Evolutionary conservation across 2,888 invertebrate genomes (phyloP).

Genomic region (Lathronympha strigana): DNA sequence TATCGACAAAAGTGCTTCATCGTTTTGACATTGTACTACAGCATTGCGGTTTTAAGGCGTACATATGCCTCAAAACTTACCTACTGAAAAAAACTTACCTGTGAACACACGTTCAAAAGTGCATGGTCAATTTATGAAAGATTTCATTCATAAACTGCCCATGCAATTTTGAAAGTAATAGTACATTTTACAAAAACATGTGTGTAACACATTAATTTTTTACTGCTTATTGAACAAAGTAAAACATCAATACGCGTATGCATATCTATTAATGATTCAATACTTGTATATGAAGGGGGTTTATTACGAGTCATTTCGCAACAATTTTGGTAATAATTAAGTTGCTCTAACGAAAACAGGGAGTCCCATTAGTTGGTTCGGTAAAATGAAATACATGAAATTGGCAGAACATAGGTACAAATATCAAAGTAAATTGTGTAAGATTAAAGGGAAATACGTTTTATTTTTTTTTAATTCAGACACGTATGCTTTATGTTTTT

Average conservation of each 20-base stretch:
- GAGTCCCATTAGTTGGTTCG: constrained; percentile 50
- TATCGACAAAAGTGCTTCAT: not conserved
- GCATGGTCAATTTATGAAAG: too few relatives aligned
- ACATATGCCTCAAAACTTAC: too few relatives aligned
- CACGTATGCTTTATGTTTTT: not conserved
- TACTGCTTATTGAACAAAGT: not conserved
- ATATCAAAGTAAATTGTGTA: not conserved
- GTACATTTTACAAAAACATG: too few relatives aligned
- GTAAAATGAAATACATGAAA: constrained; percentile 49
- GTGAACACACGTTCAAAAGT: too few relatives aligned
- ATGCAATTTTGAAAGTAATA: not conserved
- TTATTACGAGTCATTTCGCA: constrained; percentile 78
- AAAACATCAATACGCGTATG: not conserved
- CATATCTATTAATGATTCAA: constrained; percentile 7
- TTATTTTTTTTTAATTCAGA: not conserved
- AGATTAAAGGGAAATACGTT: not conserved
- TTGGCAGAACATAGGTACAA: constrained; percentile 38
- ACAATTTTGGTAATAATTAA: constrained; percentile 79
- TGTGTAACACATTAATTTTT: too few relatives aligned
- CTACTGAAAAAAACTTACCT: too few relatives aligned
- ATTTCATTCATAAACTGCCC: too few relatives aligned
- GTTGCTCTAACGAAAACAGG: constrained; percentile 75
- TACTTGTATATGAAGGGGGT: constrained; percentile 67
- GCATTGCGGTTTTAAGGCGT: too few relatives aligned
- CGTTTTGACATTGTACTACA: too few relatives aligned